These are phyloP conservation scores for Acrobasis consociella DNA, from an alignment of 2,888 invertebrate species.

Conservation along the genomic window DNA sequence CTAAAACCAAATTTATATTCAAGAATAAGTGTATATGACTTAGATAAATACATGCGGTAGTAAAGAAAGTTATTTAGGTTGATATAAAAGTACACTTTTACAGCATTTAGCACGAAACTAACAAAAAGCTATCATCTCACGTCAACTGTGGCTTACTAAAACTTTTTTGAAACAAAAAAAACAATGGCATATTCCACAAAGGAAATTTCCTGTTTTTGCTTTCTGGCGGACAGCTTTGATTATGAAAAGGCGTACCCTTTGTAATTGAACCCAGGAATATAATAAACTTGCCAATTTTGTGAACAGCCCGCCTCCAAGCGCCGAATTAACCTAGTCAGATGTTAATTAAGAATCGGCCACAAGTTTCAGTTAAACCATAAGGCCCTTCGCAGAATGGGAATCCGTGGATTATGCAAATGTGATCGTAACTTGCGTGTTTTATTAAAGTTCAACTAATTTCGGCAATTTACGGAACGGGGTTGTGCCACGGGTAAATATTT, in stretches of 20 bases:
- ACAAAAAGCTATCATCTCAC: background rate
- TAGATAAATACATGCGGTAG: too few relatives aligned
- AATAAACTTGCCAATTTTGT: conserved; percentile 55
- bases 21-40: too few relatives aligned
- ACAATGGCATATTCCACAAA: background rate
- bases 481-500: conserved; percentile 1
- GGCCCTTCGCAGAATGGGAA: conserved; percentile 28
- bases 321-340: conserved; percentile 37
- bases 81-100: too few relatives aligned
- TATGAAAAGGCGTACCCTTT: conserved; percentile 34
- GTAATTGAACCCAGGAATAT: conserved; percentile 46
- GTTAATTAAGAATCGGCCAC: conserved; percentile 52
- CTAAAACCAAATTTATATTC: too few relatives aligned
- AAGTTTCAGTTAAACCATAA: conserved; percentile 35
- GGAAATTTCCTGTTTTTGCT: conserved; percentile 3
- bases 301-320: conserved; percentile 37
- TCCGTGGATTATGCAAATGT: conserved; percentile 32
- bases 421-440: conserved; percentile 29
- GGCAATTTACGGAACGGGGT: conserved; percentile 13
- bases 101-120: background rate
- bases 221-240: conserved; percentile 31
- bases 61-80: too few relatives aligned
- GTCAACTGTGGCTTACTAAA: background rate
- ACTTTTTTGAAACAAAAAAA: background rate
- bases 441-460: conserved; percentile 32